A percentile compares a stretch with the other conserved stretches of the same genome.
These are phyloP conservation scores for Allophyes oxyacanthae DNA, from an alignment of 2,888 invertebrate genomes.

Conservation along the genomic window DNA sequence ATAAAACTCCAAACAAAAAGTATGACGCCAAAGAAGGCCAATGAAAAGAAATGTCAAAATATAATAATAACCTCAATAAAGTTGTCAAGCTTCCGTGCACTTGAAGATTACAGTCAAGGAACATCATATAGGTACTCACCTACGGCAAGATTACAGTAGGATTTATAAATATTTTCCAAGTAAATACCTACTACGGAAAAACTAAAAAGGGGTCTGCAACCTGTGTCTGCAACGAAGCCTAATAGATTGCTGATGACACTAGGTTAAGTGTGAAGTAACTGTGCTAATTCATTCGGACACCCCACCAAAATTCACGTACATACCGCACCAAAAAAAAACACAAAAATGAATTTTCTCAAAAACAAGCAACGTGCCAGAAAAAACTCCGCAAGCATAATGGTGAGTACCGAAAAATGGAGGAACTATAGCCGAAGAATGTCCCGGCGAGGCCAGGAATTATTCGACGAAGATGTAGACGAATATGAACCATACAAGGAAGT, in stretches of 20 bases:
- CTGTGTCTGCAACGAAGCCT: slow-evolving; percentile 59
- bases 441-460: slow-evolving; percentile 54
- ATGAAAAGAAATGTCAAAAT: no score
- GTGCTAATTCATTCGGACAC: slow-evolving; percentile 32
- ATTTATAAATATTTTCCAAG: no score
- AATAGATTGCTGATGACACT: slow-evolving; percentile 64
- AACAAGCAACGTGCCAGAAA: slow-evolving; percentile 68
- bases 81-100: no score
- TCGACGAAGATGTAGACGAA: slow-evolving; percentile 72
- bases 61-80: no score
- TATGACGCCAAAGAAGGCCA: no score
- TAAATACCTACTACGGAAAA: not conserved
- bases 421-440: slow-evolving; percentile 67
- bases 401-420: slow-evolving; percentile 76
- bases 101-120: no score
- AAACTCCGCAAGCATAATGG: slow-evolving; percentile 70
- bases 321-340: slow-evolving; percentile 33
- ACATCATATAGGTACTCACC: no score
- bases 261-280: slow-evolving; percentile 65
- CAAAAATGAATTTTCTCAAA: slow-evolving; percentile 79
- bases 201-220: slow-evolving; percentile 1
- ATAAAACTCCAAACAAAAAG: no score
- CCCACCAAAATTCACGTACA: slow-evolving; percentile 66
- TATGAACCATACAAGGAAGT: slow-evolving; percentile 71
- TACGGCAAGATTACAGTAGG: no score